These are phyloP conservation scores for Endotricha flammealis DNA, from an alignment of 2,888 invertebrate genomes.

Conservation along the genomic window DNA sequence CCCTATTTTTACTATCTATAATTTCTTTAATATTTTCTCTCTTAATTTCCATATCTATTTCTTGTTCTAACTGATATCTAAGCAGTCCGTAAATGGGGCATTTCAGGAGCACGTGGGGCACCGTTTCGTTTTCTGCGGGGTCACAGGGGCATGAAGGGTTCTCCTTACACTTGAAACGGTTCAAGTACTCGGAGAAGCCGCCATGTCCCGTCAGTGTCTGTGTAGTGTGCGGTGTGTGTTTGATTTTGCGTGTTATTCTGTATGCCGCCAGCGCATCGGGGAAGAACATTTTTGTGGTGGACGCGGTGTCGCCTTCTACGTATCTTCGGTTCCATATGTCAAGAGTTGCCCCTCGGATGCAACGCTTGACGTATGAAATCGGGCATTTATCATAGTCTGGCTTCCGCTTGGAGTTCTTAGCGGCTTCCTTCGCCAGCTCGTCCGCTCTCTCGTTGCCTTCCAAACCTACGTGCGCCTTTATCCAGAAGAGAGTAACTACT, in stretches of 20 bases:
- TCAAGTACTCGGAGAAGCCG: neutral
- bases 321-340: too few species aligned
- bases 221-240: neutral
- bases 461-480: too few species aligned
- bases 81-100: neutral
- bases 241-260: neutral
- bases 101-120: neutral
- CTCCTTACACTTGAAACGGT: neutral
- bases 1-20: neutral
- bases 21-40: neutral
- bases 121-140: neutral
- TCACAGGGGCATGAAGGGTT: neutral
- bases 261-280: conserved; percentile 2
- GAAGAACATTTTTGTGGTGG: conserved; percentile 14
- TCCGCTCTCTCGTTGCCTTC: too few species aligned
- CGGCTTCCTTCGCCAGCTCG: too few species aligned
- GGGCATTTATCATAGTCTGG: conserved; percentile 7
- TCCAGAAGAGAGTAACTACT: too few species aligned
- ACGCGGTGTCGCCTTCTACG: conserved; percentile 6
- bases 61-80: neutral
- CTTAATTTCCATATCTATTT: neutral
- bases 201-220: neutral
- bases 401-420: too few species aligned
- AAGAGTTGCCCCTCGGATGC: neutral
- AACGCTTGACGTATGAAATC: conserved; percentile 10